Percentiles rank a stretch among this genome's conserved stretches.
These are phyloP conservation scores for Sphyrna mokarran DNA, from an alignment of 2,113 vertebrate species.

Conservation along the genomic window DNA sequence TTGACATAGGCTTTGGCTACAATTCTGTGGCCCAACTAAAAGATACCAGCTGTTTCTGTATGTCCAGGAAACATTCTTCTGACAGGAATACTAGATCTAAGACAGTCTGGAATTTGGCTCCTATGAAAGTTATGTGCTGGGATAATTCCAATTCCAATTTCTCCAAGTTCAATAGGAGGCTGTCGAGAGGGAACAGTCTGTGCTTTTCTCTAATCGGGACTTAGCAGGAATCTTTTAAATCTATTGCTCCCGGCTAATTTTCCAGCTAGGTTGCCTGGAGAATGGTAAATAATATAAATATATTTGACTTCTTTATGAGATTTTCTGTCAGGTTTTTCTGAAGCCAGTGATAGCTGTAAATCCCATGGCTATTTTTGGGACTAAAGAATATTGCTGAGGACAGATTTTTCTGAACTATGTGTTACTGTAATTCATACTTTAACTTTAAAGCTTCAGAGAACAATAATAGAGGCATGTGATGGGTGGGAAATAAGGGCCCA, in stretches of 20 bases:
- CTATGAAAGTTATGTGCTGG: conserved; percentile 27
- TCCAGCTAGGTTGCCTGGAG: conserved; percentile 12
- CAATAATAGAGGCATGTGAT: not conserved
- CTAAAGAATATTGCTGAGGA: not conserved
- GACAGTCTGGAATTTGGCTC: conserved; percentile 35
- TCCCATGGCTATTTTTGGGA: not conserved
- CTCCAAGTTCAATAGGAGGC: conserved; percentile 36
- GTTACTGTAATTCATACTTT: not conserved
- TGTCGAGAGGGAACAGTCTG: conserved; percentile 32
- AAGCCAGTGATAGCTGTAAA: not conserved
- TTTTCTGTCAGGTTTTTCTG: not conserved
- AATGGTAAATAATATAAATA: conserved; percentile 35
- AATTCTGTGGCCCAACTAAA: conserved; percentile 20
- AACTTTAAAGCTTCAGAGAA: not conserved
- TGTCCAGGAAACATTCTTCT: conserved; percentile 36
- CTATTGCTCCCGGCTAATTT: conserved; percentile 27
- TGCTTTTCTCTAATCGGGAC: not conserved
- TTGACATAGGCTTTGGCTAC: conserved; percentile 29
- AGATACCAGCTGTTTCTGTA: not conserved
- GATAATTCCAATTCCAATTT: conserved; percentile 30
- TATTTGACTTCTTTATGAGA: not conserved
- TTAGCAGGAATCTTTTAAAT: conserved; percentile 9
- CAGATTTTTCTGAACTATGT: not conserved
- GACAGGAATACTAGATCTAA: conserved; percentile 35
- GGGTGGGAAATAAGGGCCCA: not conserved